Percentiles rank a stretch among this genome's conserved stretches.
These are phyloP conservation scores for Bettongia penicillata DNA, from an alignment of 2,113 vertebrate genomes.

Conservation along the genomic window DNA sequence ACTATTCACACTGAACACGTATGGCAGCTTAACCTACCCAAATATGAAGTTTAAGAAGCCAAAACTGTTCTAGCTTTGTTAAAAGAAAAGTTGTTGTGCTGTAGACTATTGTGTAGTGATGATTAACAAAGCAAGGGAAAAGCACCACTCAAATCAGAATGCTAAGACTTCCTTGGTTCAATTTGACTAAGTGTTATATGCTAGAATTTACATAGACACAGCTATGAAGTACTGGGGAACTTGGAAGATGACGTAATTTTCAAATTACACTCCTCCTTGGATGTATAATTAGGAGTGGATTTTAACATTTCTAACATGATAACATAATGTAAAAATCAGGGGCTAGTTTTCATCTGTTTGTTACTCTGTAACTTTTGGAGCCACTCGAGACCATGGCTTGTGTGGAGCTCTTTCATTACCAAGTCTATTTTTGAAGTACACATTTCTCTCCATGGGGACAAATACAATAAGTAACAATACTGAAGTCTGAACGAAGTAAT, in stretches of 20 bases:
- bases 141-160: conserved; percentile 86
- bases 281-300: conserved; percentile 38
- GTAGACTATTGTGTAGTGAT: conserved; percentile 87
- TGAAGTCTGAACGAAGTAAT: conserved; percentile 77
- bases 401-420: conserved; percentile 54
- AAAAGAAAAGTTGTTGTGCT: conserved; percentile 86
- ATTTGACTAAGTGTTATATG: conserved; percentile 64
- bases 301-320: conserved; percentile 67
- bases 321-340: conserved; percentile 62
- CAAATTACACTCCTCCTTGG: conserved; percentile 64
- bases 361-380: conserved; percentile 61
- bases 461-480: conserved; percentile 76
- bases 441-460: conserved; percentile 67
- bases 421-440: conserved; percentile 45
- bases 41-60: conserved; percentile 89
- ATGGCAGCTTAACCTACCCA: conserved; percentile 89
- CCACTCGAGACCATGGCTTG: conserved; percentile 75
- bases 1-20: conserved; percentile 92
- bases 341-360: conserved; percentile 44
- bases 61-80: conserved; percentile 88
- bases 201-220: conserved; percentile 70
- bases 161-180: conserved; percentile 75
- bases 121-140: conserved; percentile 87
- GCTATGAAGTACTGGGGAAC: conserved; percentile 54
- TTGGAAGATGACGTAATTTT: conserved; percentile 66